Evolutionary conservation across 2,113 vertebrate genomes (phyloP), one percentile per base, ranked within the genome.

Genomic region (Agelaius tricolor): DNA sequence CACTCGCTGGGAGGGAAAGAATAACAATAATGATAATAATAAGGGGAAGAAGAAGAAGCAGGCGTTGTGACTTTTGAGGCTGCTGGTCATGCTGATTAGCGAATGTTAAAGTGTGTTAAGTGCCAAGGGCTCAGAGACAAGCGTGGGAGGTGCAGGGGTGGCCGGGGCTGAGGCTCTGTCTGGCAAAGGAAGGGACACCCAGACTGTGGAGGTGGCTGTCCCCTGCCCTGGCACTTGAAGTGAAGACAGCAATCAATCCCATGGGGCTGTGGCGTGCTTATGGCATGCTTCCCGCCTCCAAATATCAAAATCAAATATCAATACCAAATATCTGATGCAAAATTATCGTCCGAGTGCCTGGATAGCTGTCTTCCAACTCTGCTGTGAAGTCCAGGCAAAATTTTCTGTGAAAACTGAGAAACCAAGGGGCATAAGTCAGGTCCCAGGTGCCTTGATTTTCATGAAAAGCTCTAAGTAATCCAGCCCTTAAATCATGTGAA

Each of bases 11-110:
- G 54, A 69, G 19, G 11, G 26, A 33, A 62, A 59, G 52, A 59
- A 37, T 12, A 15, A 52, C 21, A 37, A 69, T 15, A 69, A 69
- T 18, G n/a, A 41, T 39, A 61, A 78, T 24, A 62, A 67, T 30
- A 62, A 72, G 1, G 8, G 23, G 67, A 69, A 75, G 30, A 89
- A 74, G 28, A 89, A 52, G 54, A 76, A 69, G 65, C 8, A 4
- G n/a, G 26, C 57, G 58, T 51, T 52, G 31, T 28, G 20, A 31
- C 10, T 30, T 58, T 15, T 35, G 49, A 88, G 52, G 33, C 46
- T 68, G 51, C 18, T 81, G 59, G 51, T 85, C 87, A 67, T 84
- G 92, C 92, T 94, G 87, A 93, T 89, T 92, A 92, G 88, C 44
- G 62, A 67, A 55, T 81, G 43, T 30, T 91, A 52, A 89, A 91